phyloP scores from a whole-genome alignment of 2,888 invertebrate species.

The Scaptomyza parva region DNA sequence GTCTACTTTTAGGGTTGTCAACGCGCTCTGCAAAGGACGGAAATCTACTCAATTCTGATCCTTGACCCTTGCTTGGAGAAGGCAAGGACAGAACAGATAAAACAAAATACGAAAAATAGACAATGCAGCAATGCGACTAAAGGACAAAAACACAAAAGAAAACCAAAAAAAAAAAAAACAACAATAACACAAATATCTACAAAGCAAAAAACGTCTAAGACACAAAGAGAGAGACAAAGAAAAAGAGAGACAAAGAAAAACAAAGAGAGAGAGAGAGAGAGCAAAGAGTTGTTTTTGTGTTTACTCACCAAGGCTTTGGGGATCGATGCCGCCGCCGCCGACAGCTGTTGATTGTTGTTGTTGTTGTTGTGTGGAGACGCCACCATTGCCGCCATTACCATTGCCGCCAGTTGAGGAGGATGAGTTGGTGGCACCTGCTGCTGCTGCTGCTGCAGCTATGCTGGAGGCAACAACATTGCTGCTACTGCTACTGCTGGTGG shows the following conservation, averaged over 20 bases:
- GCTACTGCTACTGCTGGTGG: slow-evolving; percentile 46
- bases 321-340: slow-evolving; percentile 77
- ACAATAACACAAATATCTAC: slow-evolving; percentile 17
- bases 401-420: slow-evolving; percentile 86
- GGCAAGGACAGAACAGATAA: neutral
- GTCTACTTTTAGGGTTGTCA: too few relatives aligned
- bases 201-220: slow-evolving; percentile 3
- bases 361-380: slow-evolving; percentile 51
- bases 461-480: slow-evolving; percentile 56
- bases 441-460: slow-evolving; percentile 72
- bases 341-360: slow-evolving; percentile 56
- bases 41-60: too few relatives aligned
- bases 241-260: neutral
- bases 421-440: slow-evolving; percentile 83
- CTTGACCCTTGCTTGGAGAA: too few relatives aligned
- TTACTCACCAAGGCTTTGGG: slow-evolving; percentile 83
- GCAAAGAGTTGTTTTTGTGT: neutral
- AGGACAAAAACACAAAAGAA: neutral
- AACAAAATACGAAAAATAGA: too few relatives aligned
- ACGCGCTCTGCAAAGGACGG: too few relatives aligned
- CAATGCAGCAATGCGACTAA: too few relatives aligned
- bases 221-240: neutral
- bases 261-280: neutral
- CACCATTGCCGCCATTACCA: slow-evolving; percentile 64
- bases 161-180: neutral